Base-by-base conservation (phyloP, 1,140 invertebrate species). In the Portunus trituberculatus region DNA sequence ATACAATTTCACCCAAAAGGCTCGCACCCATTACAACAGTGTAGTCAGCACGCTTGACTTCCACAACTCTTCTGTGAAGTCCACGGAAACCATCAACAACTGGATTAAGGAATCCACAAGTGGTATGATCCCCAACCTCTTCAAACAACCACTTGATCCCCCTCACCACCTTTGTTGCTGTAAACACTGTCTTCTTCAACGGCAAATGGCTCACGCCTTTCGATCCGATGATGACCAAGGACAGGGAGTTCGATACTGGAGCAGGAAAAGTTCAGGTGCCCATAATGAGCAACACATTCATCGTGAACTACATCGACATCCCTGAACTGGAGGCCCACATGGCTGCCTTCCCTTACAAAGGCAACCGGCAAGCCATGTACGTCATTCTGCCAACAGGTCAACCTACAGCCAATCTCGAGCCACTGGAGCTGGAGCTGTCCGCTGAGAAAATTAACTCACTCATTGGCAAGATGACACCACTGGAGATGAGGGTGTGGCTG, bases 181-280 rank as follows among this genome's bases (percentile, higher is more conserved):
- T 98, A 0, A 99, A 99, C 97, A 98, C 98, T 12, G 97, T 99
- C 82, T 98, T 99, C 96, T 99, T 99, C 97, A 99, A 98, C 97
- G 98, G 98, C 16, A 97, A 97, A 48, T 99, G 98, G 98, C 97
- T 97, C 90, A 97, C 97, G 8, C 97, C 98, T 0, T 99, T 99
- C 92, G 83, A 96, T 14, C 96, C 96, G n/a, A 96, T 97, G 0
- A 20, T 20, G 0, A 99, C 98, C 0, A 96, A 95, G 0, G 83
- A 96, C 0, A 96, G 97, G 76, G 98, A 97, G 96, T 99, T 99
- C 97, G 84, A 96, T 82, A 93, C 96, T 4, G 96, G 96, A 25
- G 96, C 97, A 16, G 96, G 96, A 0, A 98, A 97, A 83, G 96
- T 97, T 16, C 96, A 97, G 29, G 97, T 97, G 0, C 96, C 97